Base-by-base conservation (phyloP, 64 coral and sea anemone genomes). In the Stichodactyla helianthus region DNA sequence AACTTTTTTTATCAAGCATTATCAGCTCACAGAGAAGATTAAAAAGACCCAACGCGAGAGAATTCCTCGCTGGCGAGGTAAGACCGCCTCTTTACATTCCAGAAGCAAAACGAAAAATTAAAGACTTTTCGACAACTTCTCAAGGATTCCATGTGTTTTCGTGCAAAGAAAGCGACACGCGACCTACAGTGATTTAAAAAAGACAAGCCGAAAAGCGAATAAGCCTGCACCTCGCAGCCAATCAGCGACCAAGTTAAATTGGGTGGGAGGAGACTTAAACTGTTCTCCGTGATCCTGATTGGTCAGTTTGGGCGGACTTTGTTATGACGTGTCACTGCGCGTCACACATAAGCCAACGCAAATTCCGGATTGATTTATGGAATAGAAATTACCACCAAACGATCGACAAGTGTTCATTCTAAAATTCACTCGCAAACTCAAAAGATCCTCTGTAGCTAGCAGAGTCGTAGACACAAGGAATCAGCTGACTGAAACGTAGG, bases 261-360 rank as follows among this genome's bases (percentile, higher is more conserved):
- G 51, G 4, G 52, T 35, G 77, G 85, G 90, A 79, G 84, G 90
- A 71, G 85, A 58, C 68, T 68, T 70, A n/a, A 92, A 28, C 51
- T 64, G 71, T 77, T 55, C 82, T 83, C 79, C 50, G 28, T 19
- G 71, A 53, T 76, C 77, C 51, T 82, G 77, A 87, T 87, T 92
- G 84, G 90, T 82, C 70, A 64, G 53, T 82, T 92, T 86, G 50
- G 79, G 77, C 87, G 79, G 6, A 55, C 70, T 53, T 60, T 91
- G 59, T 81, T 79, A 79, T 92, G 90, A 92, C 90, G 90, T 92
- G 90, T 92, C 90, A 82, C 50, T 50, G 51, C 77, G 85, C 85
- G 85, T 92, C 85, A 92, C 84, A 92, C 55, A 86, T 57, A 92
- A 92, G 86, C 90, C 90, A 87, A 82, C 90, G 85, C 90, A 92